Evolutionary conservation across 2,113 vertebrate genomes (phyloP), one percentile per base, ranked within the genome.

Genomic region (Nanger granti): DNA sequence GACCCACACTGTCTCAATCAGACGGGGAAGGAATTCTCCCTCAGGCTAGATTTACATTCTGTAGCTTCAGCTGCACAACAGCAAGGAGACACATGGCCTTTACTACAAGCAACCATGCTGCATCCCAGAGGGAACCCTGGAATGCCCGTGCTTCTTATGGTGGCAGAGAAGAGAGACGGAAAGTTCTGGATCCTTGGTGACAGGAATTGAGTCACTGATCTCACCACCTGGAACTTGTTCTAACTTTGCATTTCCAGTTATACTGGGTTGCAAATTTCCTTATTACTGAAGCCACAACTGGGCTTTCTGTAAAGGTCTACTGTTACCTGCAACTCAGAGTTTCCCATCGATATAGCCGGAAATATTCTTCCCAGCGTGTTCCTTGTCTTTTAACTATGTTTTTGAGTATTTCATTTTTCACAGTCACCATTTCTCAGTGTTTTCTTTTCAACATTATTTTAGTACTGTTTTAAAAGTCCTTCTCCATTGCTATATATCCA

Each of bases 181-280:
- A 85, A 49, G 55, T 82, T 54, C 87, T 52, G 59, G 37, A 20
- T 41, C 44, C 52, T 26, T 66, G 59, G 76, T 52, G 66, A 82
- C 66, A 37, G 85, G 79, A 54, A 1, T 0, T 83, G 94, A 97
- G 80, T 95, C 96, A 97, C 44, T 57, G 26, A 55, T 60, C 49
- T 94, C 69, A 44, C 52, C 2, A 28, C 64, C 69, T 79, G 66
- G 91, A 96, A 87, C 84, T 59, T 92, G 80, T 22, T 79, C 69
- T 60, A 64, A 92, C 37, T 92, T 54, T 90, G 79, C 73, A 97
- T 91, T 97, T 90, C 94, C 96, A 94, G 95, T 97, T 97, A 89
- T 15, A 49, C 84, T 66, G 31, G 54, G 62, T 34, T 64, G 44
- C 17, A 57, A 73, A 94, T 73, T 91, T 91, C 95, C 94, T 92